phyloP scores from a whole-genome alignment of 1,140 invertebrate genomes.

The Zaprionus gabonicus region DNA sequence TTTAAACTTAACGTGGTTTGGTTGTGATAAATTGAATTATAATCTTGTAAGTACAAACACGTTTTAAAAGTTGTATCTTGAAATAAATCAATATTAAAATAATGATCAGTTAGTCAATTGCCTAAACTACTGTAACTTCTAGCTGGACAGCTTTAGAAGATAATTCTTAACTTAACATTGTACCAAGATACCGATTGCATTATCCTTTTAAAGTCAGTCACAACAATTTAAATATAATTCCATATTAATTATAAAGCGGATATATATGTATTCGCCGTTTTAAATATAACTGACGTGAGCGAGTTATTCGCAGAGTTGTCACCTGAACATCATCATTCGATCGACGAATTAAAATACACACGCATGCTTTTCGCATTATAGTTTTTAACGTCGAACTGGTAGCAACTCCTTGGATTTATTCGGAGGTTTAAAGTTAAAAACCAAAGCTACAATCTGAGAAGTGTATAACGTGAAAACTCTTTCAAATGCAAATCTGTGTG shows the following conservation, averaged over 20 bases:
- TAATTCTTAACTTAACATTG: neutral
- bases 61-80: neutral
- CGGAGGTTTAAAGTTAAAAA: neutral
- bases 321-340: constrained; percentile 60
- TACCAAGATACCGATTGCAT: neutral
- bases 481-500: constrained; percentile 3
- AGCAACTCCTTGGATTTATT: constrained; percentile 18
- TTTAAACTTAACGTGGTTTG: neutral
- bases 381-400: constrained; percentile 44
- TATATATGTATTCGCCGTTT: constrained; percentile 25
- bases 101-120: neutral
- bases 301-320: constrained; percentile 60
- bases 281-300: constrained; percentile 63
- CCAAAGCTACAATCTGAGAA: neutral
- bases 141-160: neutral
- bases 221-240: neutral
- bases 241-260: neutral
- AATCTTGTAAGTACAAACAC: neutral
- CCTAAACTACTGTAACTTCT: neutral
- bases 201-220: neutral
- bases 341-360: constrained; percentile 64
- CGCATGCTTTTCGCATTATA: constrained; percentile 68
- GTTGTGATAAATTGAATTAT: neutral
- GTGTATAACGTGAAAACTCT: neutral
- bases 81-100: neutral